phyloP scores from a whole-genome alignment of 2,113 vertebrate species.

The Oenanthe melanoleuca region DNA sequence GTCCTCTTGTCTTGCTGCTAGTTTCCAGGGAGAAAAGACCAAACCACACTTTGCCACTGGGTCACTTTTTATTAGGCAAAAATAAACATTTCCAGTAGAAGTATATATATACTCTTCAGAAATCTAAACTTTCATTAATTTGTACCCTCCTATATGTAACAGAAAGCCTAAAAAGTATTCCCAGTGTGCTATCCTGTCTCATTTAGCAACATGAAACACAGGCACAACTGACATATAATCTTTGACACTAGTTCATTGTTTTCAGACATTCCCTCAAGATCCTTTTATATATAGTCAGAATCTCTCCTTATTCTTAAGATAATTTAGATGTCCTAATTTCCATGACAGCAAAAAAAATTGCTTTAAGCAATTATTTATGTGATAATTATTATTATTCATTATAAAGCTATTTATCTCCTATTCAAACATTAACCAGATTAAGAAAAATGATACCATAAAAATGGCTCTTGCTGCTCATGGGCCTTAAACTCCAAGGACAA shows the following conservation, averaged over 20 bases:
- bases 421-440: slow-evolving; percentile 50
- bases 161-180: background rate
- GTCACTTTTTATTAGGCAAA: background rate
- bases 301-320: slow-evolving; percentile 13
- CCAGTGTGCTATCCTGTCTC: background rate
- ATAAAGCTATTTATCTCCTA: slow-evolving; percentile 48
- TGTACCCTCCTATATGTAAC: background rate
- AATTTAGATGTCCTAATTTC: slow-evolving; percentile 42
- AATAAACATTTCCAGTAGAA: background rate
- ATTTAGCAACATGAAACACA: background rate
- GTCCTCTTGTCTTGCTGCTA: background rate
- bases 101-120: background rate
- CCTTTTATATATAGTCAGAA: slow-evolving; percentile 12
- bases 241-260: background rate
- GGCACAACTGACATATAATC: background rate
- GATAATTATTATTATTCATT: slow-evolving; percentile 52
- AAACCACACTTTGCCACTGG: background rate
- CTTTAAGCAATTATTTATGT: slow-evolving; percentile 61
- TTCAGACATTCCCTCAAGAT: slow-evolving; percentile 5
- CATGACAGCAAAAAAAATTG: slow-evolving; percentile 48
- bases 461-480: background rate
- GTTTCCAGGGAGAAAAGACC: background rate
- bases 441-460: slow-evolving; percentile 39
- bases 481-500: slow-evolving; percentile 7
- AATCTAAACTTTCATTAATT: background rate